A percentile compares a stretch with the other conserved stretches of the same genome.
phyloP scores from a whole-genome alignment of 2,797 vertebrate genomes.

The Potorous gilbertii region DNA sequence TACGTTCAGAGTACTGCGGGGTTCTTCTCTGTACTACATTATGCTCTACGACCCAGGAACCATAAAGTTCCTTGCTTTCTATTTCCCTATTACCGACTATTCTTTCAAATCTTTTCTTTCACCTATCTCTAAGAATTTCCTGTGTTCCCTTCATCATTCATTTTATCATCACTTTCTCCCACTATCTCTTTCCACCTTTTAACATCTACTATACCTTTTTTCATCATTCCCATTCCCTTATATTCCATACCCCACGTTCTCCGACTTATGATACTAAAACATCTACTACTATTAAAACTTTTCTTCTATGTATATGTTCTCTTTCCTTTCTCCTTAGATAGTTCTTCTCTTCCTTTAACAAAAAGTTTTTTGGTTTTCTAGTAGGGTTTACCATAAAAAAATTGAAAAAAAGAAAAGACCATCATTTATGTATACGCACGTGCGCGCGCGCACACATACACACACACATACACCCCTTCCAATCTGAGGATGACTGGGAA shows the following conservation, averaged over 20 bases:
- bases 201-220: constrained; percentile 10
- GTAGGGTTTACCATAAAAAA: neutral
- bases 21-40: neutral
- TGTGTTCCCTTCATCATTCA: neutral
- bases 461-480: neutral
- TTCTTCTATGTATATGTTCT: constrained; percentile 12
- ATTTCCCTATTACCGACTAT: neutral
- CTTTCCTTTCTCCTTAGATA: neutral
- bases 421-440: constrained; percentile 20
- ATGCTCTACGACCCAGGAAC: neutral
- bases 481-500: neutral
- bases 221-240: neutral
- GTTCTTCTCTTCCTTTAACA: neutral
- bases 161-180: neutral
- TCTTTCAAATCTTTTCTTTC: neutral
- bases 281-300: neutral
- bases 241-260: neutral
- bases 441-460: no score
- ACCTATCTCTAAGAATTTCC: neutral
- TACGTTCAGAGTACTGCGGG: neutral
- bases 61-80: neutral
- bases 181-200: neutral
- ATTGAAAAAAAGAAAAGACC: neutral
- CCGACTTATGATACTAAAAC: neutral
- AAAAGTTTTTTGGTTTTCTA: neutral